These are phyloP conservation scores for Mesocricetus auratus DNA, from an alignment of 2,113 vertebrate genomes.

Conservation along the genomic window DNA sequence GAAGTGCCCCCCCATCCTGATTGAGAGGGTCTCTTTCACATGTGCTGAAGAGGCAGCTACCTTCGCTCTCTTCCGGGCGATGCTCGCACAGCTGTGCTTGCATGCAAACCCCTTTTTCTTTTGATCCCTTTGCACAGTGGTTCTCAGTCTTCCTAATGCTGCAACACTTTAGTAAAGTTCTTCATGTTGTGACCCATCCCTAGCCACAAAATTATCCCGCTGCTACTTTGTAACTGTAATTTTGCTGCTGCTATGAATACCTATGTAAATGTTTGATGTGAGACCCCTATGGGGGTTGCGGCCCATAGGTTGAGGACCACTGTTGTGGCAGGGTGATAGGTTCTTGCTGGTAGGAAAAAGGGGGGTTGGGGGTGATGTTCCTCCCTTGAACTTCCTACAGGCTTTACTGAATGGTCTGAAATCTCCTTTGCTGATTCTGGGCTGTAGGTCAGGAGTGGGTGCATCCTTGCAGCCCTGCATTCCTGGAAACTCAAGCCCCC, in stretches of 20 bases:
- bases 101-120: not conserved
- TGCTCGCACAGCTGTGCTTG: not conserved
- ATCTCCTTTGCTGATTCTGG: not conserved
- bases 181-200: too few species aligned
- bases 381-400: too few species aligned
- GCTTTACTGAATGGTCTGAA: not conserved
- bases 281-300: not conserved
- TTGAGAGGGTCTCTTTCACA: too few species aligned
- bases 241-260: not conserved
- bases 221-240: not conserved
- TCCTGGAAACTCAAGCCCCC: not conserved
- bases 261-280: not conserved
- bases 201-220: not conserved
- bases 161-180: not conserved
- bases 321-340: not conserved
- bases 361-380: rapidly evolving
- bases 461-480: not conserved
- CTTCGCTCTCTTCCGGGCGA: not conserved
- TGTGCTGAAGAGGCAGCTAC: rapidly evolving
- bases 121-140: not conserved
- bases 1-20: not conserved
- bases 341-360: too few species aligned
- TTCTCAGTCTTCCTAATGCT: not conserved
- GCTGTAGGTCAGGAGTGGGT: not conserved
- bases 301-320: not conserved